These are phyloP conservation scores for Tor tambroides DNA, from an alignment of 2,113 vertebrate species.

Conservation along the genomic window DNA sequence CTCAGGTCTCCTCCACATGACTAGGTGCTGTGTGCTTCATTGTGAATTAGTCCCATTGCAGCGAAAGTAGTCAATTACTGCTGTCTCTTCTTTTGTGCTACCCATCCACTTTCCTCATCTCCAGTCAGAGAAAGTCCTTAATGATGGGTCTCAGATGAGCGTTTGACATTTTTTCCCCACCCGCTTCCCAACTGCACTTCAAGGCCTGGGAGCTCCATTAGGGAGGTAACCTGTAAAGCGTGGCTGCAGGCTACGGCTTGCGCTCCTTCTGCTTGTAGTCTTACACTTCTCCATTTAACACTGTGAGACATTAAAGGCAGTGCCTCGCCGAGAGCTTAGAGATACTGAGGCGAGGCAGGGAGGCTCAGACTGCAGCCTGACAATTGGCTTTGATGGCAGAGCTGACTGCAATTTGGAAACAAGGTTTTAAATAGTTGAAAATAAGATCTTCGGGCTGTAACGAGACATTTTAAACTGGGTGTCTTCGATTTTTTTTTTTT, in stretches of 20 bases:
- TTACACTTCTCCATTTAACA: slow-evolving; percentile 43
- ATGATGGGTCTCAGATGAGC: slow-evolving; percentile 60
- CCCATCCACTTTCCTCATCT: slow-evolving; percentile 42
- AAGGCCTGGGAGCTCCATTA: slow-evolving; percentile 76
- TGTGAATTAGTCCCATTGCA: slow-evolving; percentile 43
- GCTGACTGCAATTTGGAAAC: background rate
- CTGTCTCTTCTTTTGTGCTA: slow-evolving; percentile 23
- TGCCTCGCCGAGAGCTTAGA: background rate
- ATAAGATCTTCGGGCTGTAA: background rate
- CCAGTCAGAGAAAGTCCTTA: slow-evolving; percentile 54
- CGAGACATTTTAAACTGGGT: background rate
- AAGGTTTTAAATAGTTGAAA: background rate
- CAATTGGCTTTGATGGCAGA: slow-evolving; percentile 14
- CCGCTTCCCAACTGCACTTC: slow-evolving; percentile 67
- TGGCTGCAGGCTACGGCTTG: slow-evolving; percentile 70
- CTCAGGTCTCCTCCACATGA: slow-evolving; percentile 23
- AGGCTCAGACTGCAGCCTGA: slow-evolving; percentile 4
- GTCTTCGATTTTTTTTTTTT: background rate
- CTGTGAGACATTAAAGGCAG: slow-evolving; percentile 41
- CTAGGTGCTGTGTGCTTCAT: slow-evolving; percentile 5
- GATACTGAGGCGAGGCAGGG: slow-evolving; percentile 24
- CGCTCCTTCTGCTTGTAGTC: slow-evolving; percentile 63
- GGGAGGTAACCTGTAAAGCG: slow-evolving; percentile 72
- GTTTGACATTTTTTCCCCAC: slow-evolving; percentile 66
- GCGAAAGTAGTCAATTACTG: slow-evolving; percentile 25